phyloP scores from a whole-genome alignment of 2,113 vertebrate genomes.

The Menura novaehollandiae region DNA sequence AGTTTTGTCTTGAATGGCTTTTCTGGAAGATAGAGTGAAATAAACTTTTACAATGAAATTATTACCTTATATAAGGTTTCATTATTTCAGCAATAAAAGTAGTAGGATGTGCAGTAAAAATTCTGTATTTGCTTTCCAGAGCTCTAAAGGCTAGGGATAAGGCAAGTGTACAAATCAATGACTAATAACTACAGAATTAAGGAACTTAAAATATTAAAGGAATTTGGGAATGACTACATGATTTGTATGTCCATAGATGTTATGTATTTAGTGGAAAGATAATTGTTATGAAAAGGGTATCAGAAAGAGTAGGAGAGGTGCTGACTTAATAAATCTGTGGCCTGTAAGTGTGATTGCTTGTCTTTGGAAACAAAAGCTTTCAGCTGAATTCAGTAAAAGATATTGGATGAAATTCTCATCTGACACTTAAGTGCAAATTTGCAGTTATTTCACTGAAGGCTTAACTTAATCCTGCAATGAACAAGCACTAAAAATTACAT shows the following conservation, averaged over 20 bases:
- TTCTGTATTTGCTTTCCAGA: not conserved
- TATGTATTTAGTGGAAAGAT: not conserved
- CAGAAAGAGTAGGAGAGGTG: not conserved
- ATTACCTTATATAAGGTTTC: not conserved
- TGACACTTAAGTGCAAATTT: not conserved
- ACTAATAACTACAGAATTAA: not conserved
- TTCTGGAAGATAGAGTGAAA: not conserved
- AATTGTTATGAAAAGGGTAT: not conserved
- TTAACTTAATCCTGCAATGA: not conserved
- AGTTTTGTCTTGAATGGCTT: not conserved
- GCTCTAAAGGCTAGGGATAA: not conserved
- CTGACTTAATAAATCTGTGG: not conserved
- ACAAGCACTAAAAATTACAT: not conserved
- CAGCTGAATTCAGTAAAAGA: not conserved
- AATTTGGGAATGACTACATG: not conserved
- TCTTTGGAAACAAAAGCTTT: not conserved
- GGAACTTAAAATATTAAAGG: not conserved
- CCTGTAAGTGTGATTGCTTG: not conserved
- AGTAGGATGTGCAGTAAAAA: not conserved
- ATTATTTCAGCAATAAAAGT: slow-evolving; percentile 3
- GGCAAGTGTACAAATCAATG: not conserved
- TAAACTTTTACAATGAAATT: slow-evolving; percentile 1
- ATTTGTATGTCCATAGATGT: not conserved
- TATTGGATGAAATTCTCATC: not conserved
- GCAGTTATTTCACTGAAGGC: not conserved